Percentiles rank a stretch among this genome's conserved stretches.
phyloP scores from a whole-genome alignment of 2,113 vertebrate genomes.

The Pluvianellus socialis region DNA sequence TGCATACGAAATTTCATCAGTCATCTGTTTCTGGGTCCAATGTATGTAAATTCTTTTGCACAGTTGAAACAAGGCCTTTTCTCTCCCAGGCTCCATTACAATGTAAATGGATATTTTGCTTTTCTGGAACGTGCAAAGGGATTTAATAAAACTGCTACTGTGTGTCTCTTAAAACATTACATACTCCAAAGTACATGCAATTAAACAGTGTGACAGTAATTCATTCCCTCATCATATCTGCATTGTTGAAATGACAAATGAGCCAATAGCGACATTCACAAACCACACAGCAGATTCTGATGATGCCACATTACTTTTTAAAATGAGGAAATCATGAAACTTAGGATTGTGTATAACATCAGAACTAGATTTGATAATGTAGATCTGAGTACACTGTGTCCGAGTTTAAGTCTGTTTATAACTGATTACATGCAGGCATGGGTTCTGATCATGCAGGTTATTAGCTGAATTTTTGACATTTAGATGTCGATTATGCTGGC shows the following conservation, averaged over 20 bases:
- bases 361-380: neutral
- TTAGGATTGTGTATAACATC: neutral
- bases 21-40: neutral
- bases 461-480: slow-evolving; percentile 45
- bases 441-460: slow-evolving; percentile 7
- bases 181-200: neutral
- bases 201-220: neutral
- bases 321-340: neutral
- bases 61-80: neutral
- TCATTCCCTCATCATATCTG: neutral
- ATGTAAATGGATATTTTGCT: neutral
- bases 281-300: neutral
- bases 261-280: neutral
- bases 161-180: neutral
- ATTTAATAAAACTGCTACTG: neutral
- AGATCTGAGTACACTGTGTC: neutral
- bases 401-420: neutral
- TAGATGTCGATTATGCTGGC: neutral
- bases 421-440: neutral
- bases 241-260: neutral
- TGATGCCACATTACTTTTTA: neutral
- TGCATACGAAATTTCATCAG: neutral
- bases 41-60: neutral
- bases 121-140: neutral
- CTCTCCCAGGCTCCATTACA: neutral